Evolutionary conservation across 2,888 invertebrate genomes (phyloP).

Genomic region (Crematogaster levior): DNA sequence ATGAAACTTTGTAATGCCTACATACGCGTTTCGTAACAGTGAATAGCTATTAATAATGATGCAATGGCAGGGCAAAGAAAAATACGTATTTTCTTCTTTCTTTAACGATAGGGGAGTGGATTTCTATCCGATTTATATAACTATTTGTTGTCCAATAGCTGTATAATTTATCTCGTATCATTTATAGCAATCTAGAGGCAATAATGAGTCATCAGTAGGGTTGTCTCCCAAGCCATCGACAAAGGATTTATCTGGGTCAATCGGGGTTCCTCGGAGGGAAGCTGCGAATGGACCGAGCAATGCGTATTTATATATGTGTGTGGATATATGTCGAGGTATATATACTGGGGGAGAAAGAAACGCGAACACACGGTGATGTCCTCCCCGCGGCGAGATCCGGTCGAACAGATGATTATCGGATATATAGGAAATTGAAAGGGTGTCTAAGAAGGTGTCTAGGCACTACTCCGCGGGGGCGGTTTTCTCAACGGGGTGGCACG

Average conservation of each 20-base stretch:
- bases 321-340: neutral
- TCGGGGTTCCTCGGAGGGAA: neutral
- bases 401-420: conserved; percentile 82
- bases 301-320: neutral
- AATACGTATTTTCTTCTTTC: neutral
- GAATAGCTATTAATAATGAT: neutral
- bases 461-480: conserved; percentile 77
- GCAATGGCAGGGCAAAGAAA: neutral
- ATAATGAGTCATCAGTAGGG: conserved; percentile 11
- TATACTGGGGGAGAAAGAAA: conserved; percentile 25
- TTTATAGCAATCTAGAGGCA: neutral
- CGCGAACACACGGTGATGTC: conserved; percentile 36
- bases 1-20: neutral
- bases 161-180: neutral
- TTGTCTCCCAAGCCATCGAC: conserved; percentile 1
- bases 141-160: neutral
- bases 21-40: neutral
- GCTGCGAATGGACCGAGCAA: neutral
- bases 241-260: conserved; percentile 40
- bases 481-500: conserved; percentile 78
- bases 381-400: conserved; percentile 69
- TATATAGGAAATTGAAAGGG: conserved; percentile 85
- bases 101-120: neutral
- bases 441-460: conserved; percentile 84
- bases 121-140: neutral